Base-by-base conservation (phyloP, 2,888 invertebrate genomes). In the Hypsopygia costalis region DNA sequence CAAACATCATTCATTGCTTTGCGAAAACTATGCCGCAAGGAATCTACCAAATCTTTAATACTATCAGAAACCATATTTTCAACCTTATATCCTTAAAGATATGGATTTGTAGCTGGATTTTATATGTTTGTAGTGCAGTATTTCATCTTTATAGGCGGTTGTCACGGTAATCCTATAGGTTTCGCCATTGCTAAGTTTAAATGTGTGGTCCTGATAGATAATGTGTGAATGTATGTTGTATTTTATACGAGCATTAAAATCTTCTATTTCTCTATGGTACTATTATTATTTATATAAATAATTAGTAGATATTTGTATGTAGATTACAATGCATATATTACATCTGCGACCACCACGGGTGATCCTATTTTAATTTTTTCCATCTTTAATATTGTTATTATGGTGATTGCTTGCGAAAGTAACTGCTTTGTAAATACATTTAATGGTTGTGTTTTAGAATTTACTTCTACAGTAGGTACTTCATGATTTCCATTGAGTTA, bases 71-170 rank as follows among this genome's bases (percentile, higher is more conserved):
- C 21, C 11, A 30, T 8, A 58, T 34, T 47, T 27, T 48, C 10
- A 46, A 49, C 56, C 41, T 47, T 62, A 51, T 10, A 0, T 0
- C 1, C 11, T 5, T 28, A 0, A 0, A 0, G 0, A 10, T 55
- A 61, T 46, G 34, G 45, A 38, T 20, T 9, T 21, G 12, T 5
- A 10, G 8, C 40, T 12, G 3, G 5, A 3, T 5, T 30, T 12
- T 27, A 3, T 9, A 10, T 35, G 40, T 46, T 41, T 47, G 56
- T 41, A 6, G 54, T 41, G 57, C 37, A 50, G 53, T 73, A 69
- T 67, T 62, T 70, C 62, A 69, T 68, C 54, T 65, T 68, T 71
- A 72, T 70, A 66, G 71, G 58, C 52, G 47, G 51, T 57, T 70
- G 72, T 70, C 69, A 68, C 62, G 69, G 65, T 70, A 69, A 66